Base-by-base conservation (phyloP, 1,140 invertebrate species). In the Copidosoma floridanum region DNA sequence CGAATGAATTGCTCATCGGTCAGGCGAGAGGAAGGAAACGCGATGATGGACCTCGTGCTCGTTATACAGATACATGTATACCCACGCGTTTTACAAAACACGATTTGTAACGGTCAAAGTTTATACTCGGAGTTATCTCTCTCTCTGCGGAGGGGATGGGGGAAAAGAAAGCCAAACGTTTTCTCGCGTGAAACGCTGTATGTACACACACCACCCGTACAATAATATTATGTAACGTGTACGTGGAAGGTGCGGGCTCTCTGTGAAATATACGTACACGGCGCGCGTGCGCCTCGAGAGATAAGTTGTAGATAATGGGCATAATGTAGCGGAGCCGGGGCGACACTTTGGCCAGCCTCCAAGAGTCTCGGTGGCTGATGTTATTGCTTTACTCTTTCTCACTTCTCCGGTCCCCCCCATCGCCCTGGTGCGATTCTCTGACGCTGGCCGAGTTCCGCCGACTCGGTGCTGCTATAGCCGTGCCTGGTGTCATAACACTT, bases 281-380 rank as follows among this genome's bases (percentile, higher is more conserved):
- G 66, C 63, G 67, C 71, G 61, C 65, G 59, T 69, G 37, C n/a
- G n/a, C n/a, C n/a, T n/a, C 48, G 55, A 55, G 35, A 53, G 65
- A 70, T 72, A 66, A 76, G 65, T 71, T 71, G 61, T 63, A 67
- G 62, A 69, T 73, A 75, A 75, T 72, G 68, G 68, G 66, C 61
- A 67, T 71, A 68, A 75, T 70, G 73, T 68, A 68, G 69, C 48
- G 64, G 65, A 24, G 29, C 29, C 29, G 29, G 29, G 18, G 63
- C 66, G 63, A 65, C 65, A 65, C 55, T 67, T 71, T 75, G 74
- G 72, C 69, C 64, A 29, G 44, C 60, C 61, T 71, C 70, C 67
- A 75, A 72, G 64, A 71, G 64, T 50, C 51, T 63, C 50, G 24
- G 7, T 37, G 29, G 48, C 32, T n/a, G 51, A 57, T 68, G 65